Evolutionary conservation across 2,888 invertebrate genomes (phyloP).

Genomic region (Seira ritae): DNA sequence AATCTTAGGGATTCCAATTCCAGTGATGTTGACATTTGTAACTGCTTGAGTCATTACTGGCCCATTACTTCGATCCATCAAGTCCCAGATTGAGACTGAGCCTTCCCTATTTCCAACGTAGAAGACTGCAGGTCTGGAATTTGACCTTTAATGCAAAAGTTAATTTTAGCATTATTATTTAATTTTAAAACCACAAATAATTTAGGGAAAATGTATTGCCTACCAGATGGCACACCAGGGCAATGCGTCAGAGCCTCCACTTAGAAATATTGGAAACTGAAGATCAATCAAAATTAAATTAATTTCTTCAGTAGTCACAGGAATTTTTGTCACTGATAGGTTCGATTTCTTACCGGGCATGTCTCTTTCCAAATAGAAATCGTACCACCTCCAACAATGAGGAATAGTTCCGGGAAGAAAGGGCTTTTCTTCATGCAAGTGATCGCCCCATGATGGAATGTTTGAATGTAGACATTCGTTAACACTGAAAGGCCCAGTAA

Average conservation of each 20-base stretch:
- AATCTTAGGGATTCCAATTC: conserved; percentile 73
- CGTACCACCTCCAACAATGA: conserved; percentile 85
- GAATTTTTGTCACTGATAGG: too few species aligned
- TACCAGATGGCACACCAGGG: conserved; percentile 69
- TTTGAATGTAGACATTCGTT: conserved; percentile 60
- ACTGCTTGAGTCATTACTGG: conserved; percentile 82
- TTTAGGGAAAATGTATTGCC: neutral
- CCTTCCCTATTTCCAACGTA: conserved; percentile 85
- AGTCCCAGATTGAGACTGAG: conserved; percentile 88
- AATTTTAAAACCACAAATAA: conserved; percentile 1
- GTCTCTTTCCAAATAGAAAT: conserved; percentile 66
- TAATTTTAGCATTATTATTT: neutral
- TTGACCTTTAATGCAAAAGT: conserved; percentile 82
- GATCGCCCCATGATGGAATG: conserved; percentile 85
- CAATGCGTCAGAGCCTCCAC: conserved; percentile 60
- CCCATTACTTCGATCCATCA: conserved; percentile 83
- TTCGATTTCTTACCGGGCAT: conserved; percentile 44
- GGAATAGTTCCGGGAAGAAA: conserved; percentile 80
- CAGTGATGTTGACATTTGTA: conserved; percentile 82
- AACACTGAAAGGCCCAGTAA: too few species aligned
- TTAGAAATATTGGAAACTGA: conserved; percentile 67
- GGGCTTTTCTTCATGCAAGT: conserved; percentile 81
- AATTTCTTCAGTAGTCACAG: too few species aligned
- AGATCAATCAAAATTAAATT: conserved; percentile 27
- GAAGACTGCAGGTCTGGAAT: conserved; percentile 83